These are phyloP conservation scores for Hystrix cristata DNA, from an alignment of 2,113 vertebrate species.

Conservation along the genomic window DNA sequence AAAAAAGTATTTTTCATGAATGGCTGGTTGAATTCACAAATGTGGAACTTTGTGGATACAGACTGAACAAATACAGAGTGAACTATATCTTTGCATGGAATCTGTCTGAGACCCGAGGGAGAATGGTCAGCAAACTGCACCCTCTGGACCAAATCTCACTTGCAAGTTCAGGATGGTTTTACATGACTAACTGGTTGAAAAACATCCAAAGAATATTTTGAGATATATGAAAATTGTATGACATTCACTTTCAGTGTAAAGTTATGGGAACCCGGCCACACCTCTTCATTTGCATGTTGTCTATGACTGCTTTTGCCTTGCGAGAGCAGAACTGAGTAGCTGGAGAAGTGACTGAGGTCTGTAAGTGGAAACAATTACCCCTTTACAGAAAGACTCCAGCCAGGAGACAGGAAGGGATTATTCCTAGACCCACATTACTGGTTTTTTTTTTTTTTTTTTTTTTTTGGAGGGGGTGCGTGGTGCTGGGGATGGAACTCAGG, in stretches of 20 bases:
- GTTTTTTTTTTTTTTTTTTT: too few species aligned
- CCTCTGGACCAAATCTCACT: neutral
- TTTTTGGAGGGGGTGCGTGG: too few species aligned
- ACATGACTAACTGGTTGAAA: neutral
- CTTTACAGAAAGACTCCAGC: neutral
- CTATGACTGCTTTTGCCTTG: neutral
- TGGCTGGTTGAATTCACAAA: neutral
- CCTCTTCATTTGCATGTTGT: neutral
- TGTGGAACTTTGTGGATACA: too few species aligned
- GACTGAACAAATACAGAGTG: neutral
- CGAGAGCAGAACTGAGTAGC: accelerated
- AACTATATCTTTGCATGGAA: neutral
- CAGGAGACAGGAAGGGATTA: neutral
- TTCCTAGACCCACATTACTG: neutral
- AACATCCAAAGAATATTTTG: neutral
- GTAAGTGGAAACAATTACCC: neutral
- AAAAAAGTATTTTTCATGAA: neutral
- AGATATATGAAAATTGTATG: neutral
- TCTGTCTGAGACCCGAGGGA: neutral
- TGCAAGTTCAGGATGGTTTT: neutral
- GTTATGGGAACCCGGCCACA: accelerated
- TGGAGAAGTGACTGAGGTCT: accelerated
- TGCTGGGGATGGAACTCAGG: too few species aligned
- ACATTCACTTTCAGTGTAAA: neutral
- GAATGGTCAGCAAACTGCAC: neutral